Percentiles rank a stretch among this genome's conserved stretches.
Conservation (phyloP, 2,888 invertebrate species). For the Axea sp. region DNA sequence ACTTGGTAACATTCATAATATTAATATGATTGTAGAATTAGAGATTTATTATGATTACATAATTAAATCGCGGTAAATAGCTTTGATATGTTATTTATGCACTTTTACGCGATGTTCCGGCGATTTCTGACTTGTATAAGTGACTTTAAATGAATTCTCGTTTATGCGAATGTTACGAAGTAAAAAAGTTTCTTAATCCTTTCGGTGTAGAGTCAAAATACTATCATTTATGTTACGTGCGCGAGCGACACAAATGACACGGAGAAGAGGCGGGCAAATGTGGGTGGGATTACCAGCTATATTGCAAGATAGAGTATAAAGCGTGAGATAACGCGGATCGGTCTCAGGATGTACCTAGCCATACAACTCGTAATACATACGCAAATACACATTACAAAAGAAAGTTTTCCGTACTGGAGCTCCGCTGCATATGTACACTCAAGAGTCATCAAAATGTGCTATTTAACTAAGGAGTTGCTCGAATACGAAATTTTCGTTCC, state of each 20-base stretch:
- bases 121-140: no score
- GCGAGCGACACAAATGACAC: constrained; percentile 3
- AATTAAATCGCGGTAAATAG: no score
- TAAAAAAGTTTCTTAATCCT: constrained; percentile 49
- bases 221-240: constrained; percentile 31
- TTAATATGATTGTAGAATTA: no score
- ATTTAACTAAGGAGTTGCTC: constrained; percentile 30
- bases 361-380: constrained; percentile 27
- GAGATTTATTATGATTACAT: no score
- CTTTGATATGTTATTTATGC: constrained; percentile 8
- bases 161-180: constrained; percentile 3
- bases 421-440: constrained; percentile 22
- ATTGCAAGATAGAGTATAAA: constrained; percentile 25
- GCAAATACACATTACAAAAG: constrained; percentile 35
- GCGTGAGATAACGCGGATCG: constrained; percentile 40
- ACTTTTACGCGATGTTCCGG: background rate
- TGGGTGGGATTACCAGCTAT: constrained; percentile 9
- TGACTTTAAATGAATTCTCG: constrained; percentile 33
- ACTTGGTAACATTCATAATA: no score
- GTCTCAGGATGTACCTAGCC: constrained; percentile 26
- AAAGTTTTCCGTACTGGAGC: constrained; percentile 29
- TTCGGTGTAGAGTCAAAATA: constrained; percentile 37
- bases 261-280: background rate
- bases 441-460: constrained; percentile 43
- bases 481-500: constrained; percentile 1